A percentile compares a stretch with the other conserved stretches of the same genome.
phyloP scores from a whole-genome alignment of 2,888 invertebrate species.

The Cryptosula pallasiana region DNA sequence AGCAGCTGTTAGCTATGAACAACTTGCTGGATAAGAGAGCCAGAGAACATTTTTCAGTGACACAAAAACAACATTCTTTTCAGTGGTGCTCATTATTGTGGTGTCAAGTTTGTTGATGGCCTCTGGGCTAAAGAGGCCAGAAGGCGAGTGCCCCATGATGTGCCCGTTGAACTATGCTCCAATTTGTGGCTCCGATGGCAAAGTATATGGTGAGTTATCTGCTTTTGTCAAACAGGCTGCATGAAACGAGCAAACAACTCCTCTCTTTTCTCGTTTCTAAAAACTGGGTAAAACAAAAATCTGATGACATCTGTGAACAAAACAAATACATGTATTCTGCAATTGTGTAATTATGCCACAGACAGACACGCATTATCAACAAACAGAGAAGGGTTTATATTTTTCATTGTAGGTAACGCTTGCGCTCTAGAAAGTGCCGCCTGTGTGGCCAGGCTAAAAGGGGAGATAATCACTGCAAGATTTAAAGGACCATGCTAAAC shows the following conservation, averaged over 20 bases:
- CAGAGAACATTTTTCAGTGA: too few relatives aligned
- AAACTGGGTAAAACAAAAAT: neutral
- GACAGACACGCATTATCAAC: too few relatives aligned
- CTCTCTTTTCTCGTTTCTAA: too few relatives aligned
- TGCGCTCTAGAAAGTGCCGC: neutral
- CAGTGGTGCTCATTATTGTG: too few relatives aligned
- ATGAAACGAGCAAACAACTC: too few relatives aligned
- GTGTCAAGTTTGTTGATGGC: too few relatives aligned
- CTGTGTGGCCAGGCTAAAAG: neutral
- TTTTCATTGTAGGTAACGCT: slow-evolving; percentile 1
- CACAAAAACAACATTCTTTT: too few relatives aligned
- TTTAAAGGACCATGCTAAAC: neutral
- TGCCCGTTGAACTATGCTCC: neutral
- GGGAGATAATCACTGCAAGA: neutral
- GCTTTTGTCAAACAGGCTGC: too few relatives aligned
- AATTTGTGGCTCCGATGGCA: neutral
- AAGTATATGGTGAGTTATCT: neutral
- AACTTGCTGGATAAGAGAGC: too few relatives aligned
- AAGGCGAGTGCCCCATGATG: neutral
- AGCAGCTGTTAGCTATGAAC: neutral
- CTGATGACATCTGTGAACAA: neutral
- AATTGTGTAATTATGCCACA: too few relatives aligned
- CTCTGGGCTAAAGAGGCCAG: too few relatives aligned
- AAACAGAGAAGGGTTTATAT: too few relatives aligned
- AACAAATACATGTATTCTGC: neutral